Evolutionary conservation across 1,140 invertebrate species (phyloP).

Genomic region (Acromyrmex echinatior): DNA sequence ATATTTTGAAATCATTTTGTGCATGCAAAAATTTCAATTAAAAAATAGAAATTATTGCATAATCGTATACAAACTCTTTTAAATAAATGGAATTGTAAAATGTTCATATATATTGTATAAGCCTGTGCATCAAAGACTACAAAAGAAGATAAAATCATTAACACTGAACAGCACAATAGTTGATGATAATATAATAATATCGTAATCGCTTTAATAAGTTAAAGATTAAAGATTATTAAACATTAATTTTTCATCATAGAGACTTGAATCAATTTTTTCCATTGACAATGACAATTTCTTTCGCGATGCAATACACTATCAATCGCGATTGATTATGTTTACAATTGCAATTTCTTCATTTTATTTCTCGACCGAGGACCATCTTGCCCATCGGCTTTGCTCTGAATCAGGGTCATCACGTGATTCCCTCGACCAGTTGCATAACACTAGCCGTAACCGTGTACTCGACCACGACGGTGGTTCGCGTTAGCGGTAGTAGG

Average conservation of each 20-base stretch:
- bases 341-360: background rate
- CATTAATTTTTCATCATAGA: conserved; percentile 15
- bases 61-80: background rate
- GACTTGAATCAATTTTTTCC: background rate
- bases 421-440: conserved; percentile 60
- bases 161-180: background rate
- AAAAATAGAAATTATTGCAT: background rate
- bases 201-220: background rate
- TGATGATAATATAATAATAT: background rate
- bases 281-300: background rate
- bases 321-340: background rate
- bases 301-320: conserved; percentile 3
- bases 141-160: background rate
- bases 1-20: background rate
- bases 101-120: background rate
- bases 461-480: conserved; percentile 57
- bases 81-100: background rate
- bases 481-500: conserved; percentile 80
- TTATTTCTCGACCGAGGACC: background rate
- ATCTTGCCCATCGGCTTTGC: conserved; percentile 46
- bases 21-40: background rate
- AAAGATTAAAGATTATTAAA: conserved; percentile 51
- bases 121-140: too few species aligned
- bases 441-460: conserved; percentile 69
- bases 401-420: conserved; percentile 70